Evolutionary conservation across 2,113 vertebrate genomes (phyloP).

Genomic region (Dendrocopos noguchii): DNA sequence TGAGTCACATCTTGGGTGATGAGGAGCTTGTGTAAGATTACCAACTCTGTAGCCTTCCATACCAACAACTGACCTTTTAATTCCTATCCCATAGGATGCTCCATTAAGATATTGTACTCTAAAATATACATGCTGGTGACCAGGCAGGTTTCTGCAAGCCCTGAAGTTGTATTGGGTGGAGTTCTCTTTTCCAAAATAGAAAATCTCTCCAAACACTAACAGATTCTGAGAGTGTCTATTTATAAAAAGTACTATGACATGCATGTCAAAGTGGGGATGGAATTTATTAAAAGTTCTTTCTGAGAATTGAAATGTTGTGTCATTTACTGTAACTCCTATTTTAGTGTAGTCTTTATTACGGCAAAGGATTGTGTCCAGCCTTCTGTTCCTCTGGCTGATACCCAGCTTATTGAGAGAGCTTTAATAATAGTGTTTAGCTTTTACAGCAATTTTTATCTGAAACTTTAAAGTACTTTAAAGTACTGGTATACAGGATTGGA

Average conservation of each 20-base stretch:
- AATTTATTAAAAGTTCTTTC: neutral
- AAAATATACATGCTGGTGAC: neutral
- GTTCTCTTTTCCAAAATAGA: neutral
- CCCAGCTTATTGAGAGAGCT: constrained; percentile 8
- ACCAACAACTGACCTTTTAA: neutral
- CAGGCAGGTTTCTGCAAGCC: neutral
- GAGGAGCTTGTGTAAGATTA: neutral
- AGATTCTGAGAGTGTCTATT: neutral
- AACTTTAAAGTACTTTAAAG: constrained; percentile 27
- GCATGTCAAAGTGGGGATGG: neutral
- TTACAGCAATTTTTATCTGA: constrained; percentile 21
- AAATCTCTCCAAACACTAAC: neutral
- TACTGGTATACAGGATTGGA: neutral
- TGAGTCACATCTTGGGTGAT: neutral
- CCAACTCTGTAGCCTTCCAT: neutral
- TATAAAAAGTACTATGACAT: neutral
- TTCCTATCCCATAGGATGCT: neutral
- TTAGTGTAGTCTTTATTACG: neutral
- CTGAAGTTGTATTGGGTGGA: neutral
- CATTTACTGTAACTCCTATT: constrained; percentile 31
- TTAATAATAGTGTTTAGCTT: constrained; percentile 47
- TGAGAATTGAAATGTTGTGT: constrained; percentile 35
- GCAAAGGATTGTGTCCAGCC: constrained; percentile 1
- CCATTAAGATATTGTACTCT: neutral
- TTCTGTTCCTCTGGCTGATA: constrained; percentile 41